These are phyloP conservation scores for Leucosticte australis DNA, from an alignment of 2,113 vertebrate species.

Conservation along the genomic window DNA sequence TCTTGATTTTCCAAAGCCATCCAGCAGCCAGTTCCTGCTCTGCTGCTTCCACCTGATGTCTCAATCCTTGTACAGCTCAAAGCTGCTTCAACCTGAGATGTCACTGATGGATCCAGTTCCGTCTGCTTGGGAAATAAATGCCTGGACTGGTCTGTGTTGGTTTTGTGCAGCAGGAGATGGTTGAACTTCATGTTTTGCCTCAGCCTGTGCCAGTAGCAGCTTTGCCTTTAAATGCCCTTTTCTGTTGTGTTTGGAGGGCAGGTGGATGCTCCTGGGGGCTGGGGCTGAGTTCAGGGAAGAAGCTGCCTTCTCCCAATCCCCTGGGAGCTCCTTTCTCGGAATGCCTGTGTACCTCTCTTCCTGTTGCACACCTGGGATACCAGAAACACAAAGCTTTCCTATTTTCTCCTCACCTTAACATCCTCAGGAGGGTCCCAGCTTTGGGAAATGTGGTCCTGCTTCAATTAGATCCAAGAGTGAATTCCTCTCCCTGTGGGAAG, in stretches of 20 bases:
- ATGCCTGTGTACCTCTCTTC: neutral
- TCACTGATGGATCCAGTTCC: neutral
- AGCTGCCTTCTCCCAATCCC: neutral
- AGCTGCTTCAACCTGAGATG: neutral
- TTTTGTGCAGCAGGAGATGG: neutral
- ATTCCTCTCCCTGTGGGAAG: neutral
- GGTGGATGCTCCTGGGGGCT: neutral
- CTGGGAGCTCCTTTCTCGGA: neutral
- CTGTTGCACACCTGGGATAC: neutral
- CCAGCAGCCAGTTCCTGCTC: neutral
- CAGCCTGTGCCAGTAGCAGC: accelerated
- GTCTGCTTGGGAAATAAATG: neutral
- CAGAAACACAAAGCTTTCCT: neutral
- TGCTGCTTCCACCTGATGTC: neutral
- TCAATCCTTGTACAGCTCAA: neutral
- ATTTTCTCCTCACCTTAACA: neutral
- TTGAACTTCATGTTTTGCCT: neutral
- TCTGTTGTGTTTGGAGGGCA: neutral
- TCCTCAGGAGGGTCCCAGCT: neutral
- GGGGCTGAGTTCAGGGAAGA: neutral
- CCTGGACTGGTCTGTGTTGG: neutral
- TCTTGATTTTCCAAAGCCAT: neutral
- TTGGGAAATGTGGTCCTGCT: neutral
- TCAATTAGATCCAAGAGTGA: neutral
- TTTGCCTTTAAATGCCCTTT: neutral